These are phyloP conservation scores for Branchellion lobata DNA, from an alignment of 2,888 invertebrate genomes.

Conservation along the genomic window DNA sequence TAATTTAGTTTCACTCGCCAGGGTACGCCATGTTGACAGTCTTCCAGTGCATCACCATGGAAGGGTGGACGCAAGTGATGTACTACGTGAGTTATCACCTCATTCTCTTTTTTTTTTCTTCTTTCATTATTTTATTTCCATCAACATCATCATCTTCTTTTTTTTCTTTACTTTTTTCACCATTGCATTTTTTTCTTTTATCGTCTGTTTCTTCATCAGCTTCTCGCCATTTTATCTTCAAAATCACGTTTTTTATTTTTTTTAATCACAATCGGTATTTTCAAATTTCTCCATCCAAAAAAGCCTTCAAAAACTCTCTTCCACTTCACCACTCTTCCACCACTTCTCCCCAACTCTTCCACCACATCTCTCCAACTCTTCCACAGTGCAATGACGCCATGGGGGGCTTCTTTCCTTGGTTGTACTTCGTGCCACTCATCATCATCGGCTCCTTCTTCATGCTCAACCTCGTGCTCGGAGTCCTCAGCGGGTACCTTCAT, in stretches of 20 bases:
- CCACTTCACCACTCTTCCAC: no score
- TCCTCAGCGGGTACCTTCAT: slow-evolving; percentile 99
- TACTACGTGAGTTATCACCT: slow-evolving; percentile 96
- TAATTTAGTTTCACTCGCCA: background rate
- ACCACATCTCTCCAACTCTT: no score
- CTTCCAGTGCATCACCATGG: slow-evolving; percentile 99
- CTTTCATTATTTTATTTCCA: no score
- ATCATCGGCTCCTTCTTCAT: slow-evolving; percentile 99
- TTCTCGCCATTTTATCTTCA: background rate
- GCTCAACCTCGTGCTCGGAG: slow-evolving; percentile 99
- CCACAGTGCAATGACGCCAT: slow-evolving; percentile 96
- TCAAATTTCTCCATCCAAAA: no score
- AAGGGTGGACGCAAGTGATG: slow-evolving; percentile 99
- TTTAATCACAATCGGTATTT: background rate
- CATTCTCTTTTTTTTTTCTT: background rate
- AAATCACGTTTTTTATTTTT: background rate
- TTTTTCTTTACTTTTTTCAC: no score
- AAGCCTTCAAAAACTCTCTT: no score
- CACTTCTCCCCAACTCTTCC: no score
- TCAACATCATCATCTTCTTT: no score
- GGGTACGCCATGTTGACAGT: slow-evolving; percentile 99
- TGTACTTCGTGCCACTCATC: slow-evolving; percentile 99
- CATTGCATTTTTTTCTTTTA: no score
- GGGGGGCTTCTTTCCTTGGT: slow-evolving; percentile 98
- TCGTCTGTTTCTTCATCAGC: no score